Percentiles rank a stretch among this genome's conserved stretches.
Conservation (phyloP, 2,113 vertebrate species). For the Thunnus maccoyii region DNA sequence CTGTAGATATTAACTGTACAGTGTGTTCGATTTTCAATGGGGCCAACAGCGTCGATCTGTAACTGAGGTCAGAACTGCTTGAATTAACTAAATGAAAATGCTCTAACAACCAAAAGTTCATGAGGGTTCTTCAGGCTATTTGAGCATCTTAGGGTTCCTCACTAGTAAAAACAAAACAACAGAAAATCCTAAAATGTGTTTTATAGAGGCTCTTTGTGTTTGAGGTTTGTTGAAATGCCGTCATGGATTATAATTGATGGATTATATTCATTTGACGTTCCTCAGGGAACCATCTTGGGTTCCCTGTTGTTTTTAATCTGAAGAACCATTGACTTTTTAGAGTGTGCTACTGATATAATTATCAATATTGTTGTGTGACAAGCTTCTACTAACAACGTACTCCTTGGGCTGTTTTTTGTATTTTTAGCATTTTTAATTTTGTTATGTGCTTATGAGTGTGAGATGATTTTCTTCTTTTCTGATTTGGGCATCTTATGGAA, state of each 20-base stretch:
- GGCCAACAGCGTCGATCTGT: slow-evolving; percentile 54
- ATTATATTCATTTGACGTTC: not conserved
- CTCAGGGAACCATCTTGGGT: slow-evolving; percentile 53
- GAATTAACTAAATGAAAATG: slow-evolving; percentile 54
- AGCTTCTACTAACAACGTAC: slow-evolving; percentile 77
- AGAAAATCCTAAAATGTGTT: slow-evolving; percentile 9
- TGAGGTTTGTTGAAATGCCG: not conserved
- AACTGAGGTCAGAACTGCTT: slow-evolving; percentile 49
- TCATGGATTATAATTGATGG: not conserved
- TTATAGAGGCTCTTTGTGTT: slow-evolving; percentile 18
- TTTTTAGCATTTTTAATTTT: slow-evolving; percentile 72
- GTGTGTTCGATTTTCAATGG: slow-evolving; percentile 66
- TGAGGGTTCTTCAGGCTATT: slow-evolving; percentile 60
- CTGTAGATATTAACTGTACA: slow-evolving; percentile 78
- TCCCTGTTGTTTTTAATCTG: slow-evolving; percentile 54
- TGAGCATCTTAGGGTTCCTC: not conserved
- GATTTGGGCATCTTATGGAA: slow-evolving; percentile 57
- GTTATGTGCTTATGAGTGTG: slow-evolving; percentile 65
- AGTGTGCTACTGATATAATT: slow-evolving; percentile 63
- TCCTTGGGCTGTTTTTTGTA: slow-evolving; percentile 76
- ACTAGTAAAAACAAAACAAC: slow-evolving; percentile 15
- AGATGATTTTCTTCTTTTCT: slow-evolving; percentile 42
- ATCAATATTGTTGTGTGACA: slow-evolving; percentile 77
- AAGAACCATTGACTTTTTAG: slow-evolving; percentile 66
- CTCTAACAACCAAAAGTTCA: slow-evolving; percentile 58